Evolutionary conservation across 2,797 vertebrate species (phyloP).

Genomic region (Gorsachius magnificus): DNA sequence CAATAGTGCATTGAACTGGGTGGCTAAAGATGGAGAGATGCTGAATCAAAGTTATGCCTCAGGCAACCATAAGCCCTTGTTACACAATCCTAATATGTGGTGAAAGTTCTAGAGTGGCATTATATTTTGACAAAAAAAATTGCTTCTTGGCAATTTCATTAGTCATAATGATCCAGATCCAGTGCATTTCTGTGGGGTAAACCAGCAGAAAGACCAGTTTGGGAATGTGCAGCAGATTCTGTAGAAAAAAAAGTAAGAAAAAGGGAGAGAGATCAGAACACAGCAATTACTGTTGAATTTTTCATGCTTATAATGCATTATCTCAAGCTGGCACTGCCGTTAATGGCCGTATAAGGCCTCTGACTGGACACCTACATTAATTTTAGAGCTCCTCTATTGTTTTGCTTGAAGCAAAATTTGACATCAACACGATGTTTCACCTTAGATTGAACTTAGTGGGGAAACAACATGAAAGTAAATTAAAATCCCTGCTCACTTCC

Average conservation of each 20-base stretch:
- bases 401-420: constrained; percentile 72
- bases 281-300: constrained; percentile 72
- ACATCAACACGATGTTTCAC: constrained; percentile 66
- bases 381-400: constrained; percentile 65
- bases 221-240: constrained; percentile 43
- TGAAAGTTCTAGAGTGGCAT: constrained; percentile 57
- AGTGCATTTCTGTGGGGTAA: constrained; percentile 57
- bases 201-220: constrained; percentile 50
- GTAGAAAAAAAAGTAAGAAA: constrained; percentile 41
- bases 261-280: constrained; percentile 55
- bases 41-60: constrained; percentile 68
- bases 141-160: constrained; percentile 51
- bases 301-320: constrained; percentile 75
- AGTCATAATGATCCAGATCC: constrained; percentile 63
- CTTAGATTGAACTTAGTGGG: constrained; percentile 65
- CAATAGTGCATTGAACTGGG: constrained; percentile 27
- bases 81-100: constrained; percentile 43
- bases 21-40: constrained; percentile 43
- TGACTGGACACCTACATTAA: constrained; percentile 73
- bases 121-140: constrained; percentile 63
- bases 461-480: constrained; percentile 67
- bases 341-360: constrained; percentile 70
- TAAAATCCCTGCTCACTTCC: constrained; percentile 64
- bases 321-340: constrained; percentile 51
- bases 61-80: constrained; percentile 49